Base-by-base conservation (phyloP, 2,113 vertebrate genomes). In the Pholis gunnellus region DNA sequence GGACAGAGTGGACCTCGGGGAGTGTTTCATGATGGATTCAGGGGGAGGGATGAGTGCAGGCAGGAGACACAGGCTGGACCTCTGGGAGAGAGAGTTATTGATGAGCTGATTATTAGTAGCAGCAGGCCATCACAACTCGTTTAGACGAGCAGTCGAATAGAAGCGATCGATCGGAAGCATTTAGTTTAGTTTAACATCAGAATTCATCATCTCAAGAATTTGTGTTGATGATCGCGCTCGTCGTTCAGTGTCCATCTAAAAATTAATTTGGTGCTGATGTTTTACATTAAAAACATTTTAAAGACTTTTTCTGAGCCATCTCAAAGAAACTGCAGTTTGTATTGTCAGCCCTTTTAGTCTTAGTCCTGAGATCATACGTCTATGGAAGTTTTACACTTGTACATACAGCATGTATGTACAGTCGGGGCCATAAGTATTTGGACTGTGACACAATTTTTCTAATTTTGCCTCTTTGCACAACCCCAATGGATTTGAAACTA, bases 101-200 rank as follows among this genome's bases (percentile, higher is more conserved):
- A 94, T 89, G 64, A 85, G 38, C 44, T 52, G 76, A 94, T 83
- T 79, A 85, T 88, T 60, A 9, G 54, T 17, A 86, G 71, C 75
- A 75, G 66, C 6, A 52, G 48, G 82, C 17, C 29, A 90, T 87
- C 78, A 57, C 27, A 90, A 78, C n/a, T 64, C 70, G 11, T 79
- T 87, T 68, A 81, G 70, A 72, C 17, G 22, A 40, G 2, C n/a
- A 36, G 31, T 48, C n/a, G 3, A 13, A 54, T 54, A 2, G 27
- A 4, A 54, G 31, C 65, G 11, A 83, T 77, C n/a, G 15, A 81
- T 52, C 9, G 2, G 25, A 59, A 4, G 4, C 7, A 2, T 20
- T 52, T 3, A 13, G 54, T 20, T 52, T 3, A 5, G 54, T 5
- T 36, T 22, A 34, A 36, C 25, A 3, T 11, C 70, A 57, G 34